phyloP scores from a whole-genome alignment of 2,113 vertebrate genomes.

The Ardeotis arabs region DNA sequence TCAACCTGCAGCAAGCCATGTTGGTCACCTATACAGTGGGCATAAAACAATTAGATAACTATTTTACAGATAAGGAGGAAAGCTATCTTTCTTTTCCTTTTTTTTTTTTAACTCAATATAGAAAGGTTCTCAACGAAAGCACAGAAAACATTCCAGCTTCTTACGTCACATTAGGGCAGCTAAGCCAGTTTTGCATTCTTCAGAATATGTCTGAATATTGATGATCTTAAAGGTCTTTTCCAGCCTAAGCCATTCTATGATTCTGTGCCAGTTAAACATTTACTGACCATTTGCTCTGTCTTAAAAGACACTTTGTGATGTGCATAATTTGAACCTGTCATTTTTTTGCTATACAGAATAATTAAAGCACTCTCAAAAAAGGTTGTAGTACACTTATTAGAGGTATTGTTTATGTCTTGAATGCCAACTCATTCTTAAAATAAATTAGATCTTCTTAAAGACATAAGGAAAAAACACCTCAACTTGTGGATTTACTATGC shows the following conservation, averaged over 20 bases:
- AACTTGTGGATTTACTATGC: neutral
- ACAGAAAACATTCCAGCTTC: neutral
- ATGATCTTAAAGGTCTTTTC: neutral
- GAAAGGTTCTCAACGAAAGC: neutral
- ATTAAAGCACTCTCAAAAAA: neutral
- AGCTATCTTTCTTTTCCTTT: neutral
- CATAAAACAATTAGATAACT: neutral
- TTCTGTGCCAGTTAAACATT: neutral
- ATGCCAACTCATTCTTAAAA: conserved; percentile 16
- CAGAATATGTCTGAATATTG: neutral
- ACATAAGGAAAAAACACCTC: neutral
- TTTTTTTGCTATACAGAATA: neutral
- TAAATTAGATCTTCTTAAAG: conserved; percentile 6
- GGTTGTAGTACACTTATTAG: neutral
- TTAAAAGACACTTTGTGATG: neutral
- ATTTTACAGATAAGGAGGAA: neutral
- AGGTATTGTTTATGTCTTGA: neutral
- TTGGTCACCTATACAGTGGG: neutral
- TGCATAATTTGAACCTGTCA: neutral
- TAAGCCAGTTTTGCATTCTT: neutral
- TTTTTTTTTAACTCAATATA: neutral
- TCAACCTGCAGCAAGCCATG: neutral
- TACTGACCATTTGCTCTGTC: neutral
- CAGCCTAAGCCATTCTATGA: neutral
- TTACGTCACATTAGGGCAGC: neutral